Conservation (phyloP, 2,888 invertebrate species). For the Drosophila colorata region DNA sequence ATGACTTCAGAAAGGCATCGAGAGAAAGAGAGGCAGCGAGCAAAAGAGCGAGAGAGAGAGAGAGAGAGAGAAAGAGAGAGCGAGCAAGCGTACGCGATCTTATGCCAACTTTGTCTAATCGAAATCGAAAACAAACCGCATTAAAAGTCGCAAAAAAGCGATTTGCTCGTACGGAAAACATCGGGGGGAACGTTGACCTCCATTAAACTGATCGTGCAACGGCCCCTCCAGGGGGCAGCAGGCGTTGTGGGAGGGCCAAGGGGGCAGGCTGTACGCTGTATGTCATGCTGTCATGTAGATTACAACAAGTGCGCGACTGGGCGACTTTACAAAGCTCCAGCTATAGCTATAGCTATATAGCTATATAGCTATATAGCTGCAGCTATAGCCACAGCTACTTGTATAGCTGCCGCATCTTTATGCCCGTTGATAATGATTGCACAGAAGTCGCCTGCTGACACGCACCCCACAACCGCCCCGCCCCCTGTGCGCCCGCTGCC, state of each 20-base stretch:
- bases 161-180: slow-evolving; percentile 14
- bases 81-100: slow-evolving; percentile 3
- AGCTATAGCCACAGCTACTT: slow-evolving; percentile 5
- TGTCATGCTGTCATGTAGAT: slow-evolving; percentile 44
- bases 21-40: not conserved
- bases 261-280: slow-evolving; percentile 22
- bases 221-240: slow-evolving; percentile 14
- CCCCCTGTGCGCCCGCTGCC: not conserved
- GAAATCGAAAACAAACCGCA: slow-evolving; percentile 65
- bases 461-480: not conserved
- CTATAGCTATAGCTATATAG: too few species aligned
- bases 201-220: slow-evolving; percentile 55
- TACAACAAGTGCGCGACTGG: slow-evolving; percentile 33
- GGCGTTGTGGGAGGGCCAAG: slow-evolving; percentile 20
- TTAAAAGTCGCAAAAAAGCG: slow-evolving; percentile 39
- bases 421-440: slow-evolving; percentile 26
- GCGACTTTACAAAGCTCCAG: slow-evolving; percentile 17
- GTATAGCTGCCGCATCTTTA: slow-evolving; percentile 8
- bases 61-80: not conserved
- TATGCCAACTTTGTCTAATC: slow-evolving; percentile 66
- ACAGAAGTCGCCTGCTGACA: slow-evolving; percentile 2
- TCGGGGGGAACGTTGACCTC: slow-evolving; percentile 58
- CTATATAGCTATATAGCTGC: slow-evolving; percentile 6
- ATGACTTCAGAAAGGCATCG: slow-evolving; percentile 53
- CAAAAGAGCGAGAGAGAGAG: not conserved